phyloP scores from a whole-genome alignment of 2,888 invertebrate species.

The Scaptomyza reducta region DNA sequence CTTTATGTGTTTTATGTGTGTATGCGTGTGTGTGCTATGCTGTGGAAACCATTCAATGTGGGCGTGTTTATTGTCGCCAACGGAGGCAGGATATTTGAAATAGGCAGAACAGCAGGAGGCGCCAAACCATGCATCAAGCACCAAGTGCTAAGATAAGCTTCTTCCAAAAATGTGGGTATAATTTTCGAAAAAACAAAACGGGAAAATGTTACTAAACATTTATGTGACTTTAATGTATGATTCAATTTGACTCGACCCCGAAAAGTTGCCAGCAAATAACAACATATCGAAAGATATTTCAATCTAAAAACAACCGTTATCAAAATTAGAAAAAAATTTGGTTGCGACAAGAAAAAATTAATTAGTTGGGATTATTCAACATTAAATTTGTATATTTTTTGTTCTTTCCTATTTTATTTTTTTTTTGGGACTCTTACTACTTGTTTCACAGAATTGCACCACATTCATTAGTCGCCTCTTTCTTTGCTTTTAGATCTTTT shows the following conservation, averaged over 20 bases:
- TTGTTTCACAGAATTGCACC: slow-evolving; percentile 25
- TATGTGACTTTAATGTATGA: slow-evolving; percentile 37
- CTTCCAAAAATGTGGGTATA: slow-evolving; percentile 33
- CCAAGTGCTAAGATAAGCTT: slow-evolving; percentile 47
- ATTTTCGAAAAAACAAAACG: slow-evolving; percentile 27
- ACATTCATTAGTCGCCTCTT: slow-evolving; percentile 53
- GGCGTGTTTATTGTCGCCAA: slow-evolving; percentile 75
- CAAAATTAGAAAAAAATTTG: neutral
- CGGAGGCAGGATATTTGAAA: slow-evolving; percentile 75
- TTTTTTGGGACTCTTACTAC: slow-evolving; percentile 37
- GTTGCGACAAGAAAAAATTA: neutral
- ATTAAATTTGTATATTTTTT: slow-evolving; percentile 17
- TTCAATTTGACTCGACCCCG: slow-evolving; percentile 8
- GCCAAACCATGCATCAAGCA: slow-evolving; percentile 11
- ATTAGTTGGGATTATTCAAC: slow-evolving; percentile 3
- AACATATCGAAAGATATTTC: neutral
- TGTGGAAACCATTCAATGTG: slow-evolving; percentile 49
- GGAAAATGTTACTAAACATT: slow-evolving; percentile 20
- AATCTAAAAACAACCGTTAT: neutral
- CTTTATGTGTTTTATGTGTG: slow-evolving; percentile 66
- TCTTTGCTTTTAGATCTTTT: slow-evolving; percentile 28
- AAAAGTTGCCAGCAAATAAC: neutral
- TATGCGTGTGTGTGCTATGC: slow-evolving; percentile 16
- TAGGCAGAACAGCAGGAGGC: slow-evolving; percentile 68
- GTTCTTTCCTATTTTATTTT: neutral